A percentile compares a stretch with the other conserved stretches of the same genome.
These are phyloP conservation scores for Ethmia dodecea DNA, from an alignment of 2,888 invertebrate species.

Conservation along the genomic window DNA sequence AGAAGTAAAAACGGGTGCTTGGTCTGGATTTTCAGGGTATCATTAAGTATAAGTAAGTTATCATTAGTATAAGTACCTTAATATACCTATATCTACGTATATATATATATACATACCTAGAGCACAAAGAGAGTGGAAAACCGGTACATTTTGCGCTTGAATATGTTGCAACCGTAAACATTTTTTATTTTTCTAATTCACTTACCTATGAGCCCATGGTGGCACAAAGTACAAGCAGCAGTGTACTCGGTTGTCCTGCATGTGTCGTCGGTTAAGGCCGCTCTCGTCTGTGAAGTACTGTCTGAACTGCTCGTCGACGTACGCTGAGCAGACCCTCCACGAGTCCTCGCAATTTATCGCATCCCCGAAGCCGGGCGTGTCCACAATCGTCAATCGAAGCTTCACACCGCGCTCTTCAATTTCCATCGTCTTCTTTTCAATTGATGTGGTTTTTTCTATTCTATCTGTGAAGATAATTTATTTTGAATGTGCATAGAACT, in stretches of 20 bases:
- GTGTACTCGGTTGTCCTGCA: conserved; percentile 96
- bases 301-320: conserved; percentile 93
- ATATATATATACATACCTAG: no score
- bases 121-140: no score
- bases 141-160: no score
- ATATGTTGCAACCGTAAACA: no score
- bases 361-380: conserved; percentile 97
- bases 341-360: conserved; percentile 96
- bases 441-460: conserved; percentile 83
- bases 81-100: no score
- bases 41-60: no score
- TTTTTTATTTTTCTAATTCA: no score
- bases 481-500: no score
- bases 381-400: conserved; percentile 92
- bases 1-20: no score
- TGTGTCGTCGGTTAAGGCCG: conserved; percentile 95
- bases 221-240: conserved; percentile 97
- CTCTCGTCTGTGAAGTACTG: conserved; percentile 95
- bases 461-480: conserved; percentile 70
- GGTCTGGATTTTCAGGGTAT: no score
- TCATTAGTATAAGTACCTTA: no score
- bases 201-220: conserved; percentile 95
- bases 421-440: conserved; percentile 92
- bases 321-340: conserved; percentile 93
- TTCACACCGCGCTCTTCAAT: conserved; percentile 96